phyloP scores from a whole-genome alignment of 2,797 vertebrate genomes.

The Echiichthys vipera region DNA sequence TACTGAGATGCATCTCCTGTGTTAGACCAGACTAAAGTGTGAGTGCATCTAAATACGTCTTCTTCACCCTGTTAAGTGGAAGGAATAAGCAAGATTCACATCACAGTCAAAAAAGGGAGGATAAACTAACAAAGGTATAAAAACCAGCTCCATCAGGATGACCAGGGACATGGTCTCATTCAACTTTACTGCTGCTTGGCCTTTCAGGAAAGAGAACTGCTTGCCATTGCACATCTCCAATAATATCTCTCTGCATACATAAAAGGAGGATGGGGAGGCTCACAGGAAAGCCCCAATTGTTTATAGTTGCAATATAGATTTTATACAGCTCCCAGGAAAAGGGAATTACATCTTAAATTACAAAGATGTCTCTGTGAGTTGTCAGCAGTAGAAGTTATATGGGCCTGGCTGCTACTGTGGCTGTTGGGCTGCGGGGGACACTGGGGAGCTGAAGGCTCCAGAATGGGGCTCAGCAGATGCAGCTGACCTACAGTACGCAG shows the following conservation, averaged over 20 bases:
- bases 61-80: conserved; percentile 32
- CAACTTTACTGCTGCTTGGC: conserved; percentile 69
- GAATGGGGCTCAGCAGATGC: conserved; percentile 58
- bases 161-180: conserved; percentile 59
- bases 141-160: conserved; percentile 46
- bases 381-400: conserved; percentile 75
- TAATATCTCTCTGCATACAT: conserved; percentile 80
- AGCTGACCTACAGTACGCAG: conserved; percentile 67
- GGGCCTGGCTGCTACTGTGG: conserved; percentile 54
- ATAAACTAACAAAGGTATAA: conserved; percentile 21
- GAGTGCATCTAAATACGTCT: neutral
- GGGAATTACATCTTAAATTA: conserved; percentile 85
- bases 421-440: conserved; percentile 66
- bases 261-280: conserved; percentile 63
- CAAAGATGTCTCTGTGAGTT: conserved; percentile 77
- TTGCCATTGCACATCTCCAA: conserved; percentile 76
- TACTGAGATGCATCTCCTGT: neutral
- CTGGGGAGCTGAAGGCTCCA: conserved; percentile 61
- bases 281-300: conserved; percentile 74
- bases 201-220: conserved; percentile 78
- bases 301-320: conserved; percentile 87
- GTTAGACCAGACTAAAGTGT: neutral
- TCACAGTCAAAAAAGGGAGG: conserved; percentile 34
- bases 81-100: conserved; percentile 21
- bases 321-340: conserved; percentile 84